A percentile compares a stretch with the other conserved stretches of the same genome.
Conservation (phyloP, 2,113 vertebrate species). For the Eclectus roratus region DNA sequence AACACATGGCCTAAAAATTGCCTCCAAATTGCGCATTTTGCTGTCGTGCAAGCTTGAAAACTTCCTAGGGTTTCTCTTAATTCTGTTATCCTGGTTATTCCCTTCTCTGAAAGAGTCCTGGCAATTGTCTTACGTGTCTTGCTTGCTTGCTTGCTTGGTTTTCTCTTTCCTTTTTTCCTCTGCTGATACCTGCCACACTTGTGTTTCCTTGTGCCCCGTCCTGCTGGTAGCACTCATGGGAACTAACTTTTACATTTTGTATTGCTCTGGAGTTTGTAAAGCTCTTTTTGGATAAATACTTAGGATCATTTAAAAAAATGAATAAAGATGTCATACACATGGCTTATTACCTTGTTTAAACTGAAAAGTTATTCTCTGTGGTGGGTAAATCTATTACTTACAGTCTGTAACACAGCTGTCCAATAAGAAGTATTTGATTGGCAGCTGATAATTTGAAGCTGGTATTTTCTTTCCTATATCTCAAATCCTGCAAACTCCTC, state of each 20-base stretch:
- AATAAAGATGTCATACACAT: neutral
- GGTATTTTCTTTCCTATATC: neutral
- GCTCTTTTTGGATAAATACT: neutral
- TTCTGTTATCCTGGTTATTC: neutral
- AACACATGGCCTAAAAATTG: slow-evolving; percentile 21
- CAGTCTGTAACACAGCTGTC: neutral
- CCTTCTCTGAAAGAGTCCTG: neutral
- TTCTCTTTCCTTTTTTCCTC: neutral
- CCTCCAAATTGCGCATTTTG: neutral
- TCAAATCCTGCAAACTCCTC: neutral
- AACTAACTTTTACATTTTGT: neutral
- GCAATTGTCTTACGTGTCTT: neutral
- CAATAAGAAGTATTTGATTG: neutral
- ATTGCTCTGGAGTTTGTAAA: neutral
- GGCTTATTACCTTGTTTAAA: neutral
- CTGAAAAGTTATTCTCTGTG: neutral
- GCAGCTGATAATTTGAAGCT: neutral
- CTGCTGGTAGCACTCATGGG: neutral
- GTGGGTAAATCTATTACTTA: neutral
- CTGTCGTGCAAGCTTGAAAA: neutral
- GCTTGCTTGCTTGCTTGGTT: slow-evolving; percentile 7
- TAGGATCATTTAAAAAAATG: neutral
- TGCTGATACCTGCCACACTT: neutral
- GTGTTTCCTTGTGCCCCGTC: neutral
- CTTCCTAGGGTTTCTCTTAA: neutral